Conservation (phyloP, 2,113 vertebrate genomes). For the Xenopus borealis region DNA sequence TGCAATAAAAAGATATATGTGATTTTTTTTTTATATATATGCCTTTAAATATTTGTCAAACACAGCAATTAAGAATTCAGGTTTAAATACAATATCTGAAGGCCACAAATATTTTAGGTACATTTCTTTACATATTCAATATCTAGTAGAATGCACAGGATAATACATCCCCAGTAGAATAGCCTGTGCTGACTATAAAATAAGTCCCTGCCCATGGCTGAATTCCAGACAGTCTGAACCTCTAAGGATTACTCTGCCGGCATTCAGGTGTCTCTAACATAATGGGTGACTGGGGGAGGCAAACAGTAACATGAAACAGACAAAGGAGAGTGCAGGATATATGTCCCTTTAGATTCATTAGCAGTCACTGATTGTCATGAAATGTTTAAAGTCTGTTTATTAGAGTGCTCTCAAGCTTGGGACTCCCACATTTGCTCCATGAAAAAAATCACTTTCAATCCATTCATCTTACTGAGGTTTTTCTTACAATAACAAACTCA, state of each 20-base stretch:
- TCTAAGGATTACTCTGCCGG: conserved; percentile 33
- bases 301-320: conserved; percentile 37
- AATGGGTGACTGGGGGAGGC: conserved; percentile 35
- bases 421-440: neutral
- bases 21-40: too few relatives aligned
- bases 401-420: neutral
- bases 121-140: too few relatives aligned
- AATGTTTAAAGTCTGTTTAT: neutral
- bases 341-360: neutral
- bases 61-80: too few relatives aligned
- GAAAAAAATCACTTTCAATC: neutral
- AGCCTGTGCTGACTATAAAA: neutral
- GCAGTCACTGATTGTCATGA: neutral
- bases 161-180: too few relatives aligned
- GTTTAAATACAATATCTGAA: too few relatives aligned
- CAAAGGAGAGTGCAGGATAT: conserved; percentile 22
- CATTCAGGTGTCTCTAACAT: conserved; percentile 43
- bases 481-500: neutral
- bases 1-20: too few relatives aligned
- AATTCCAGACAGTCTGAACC: conserved; percentile 45
- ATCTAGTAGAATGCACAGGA: too few relatives aligned
- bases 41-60: too few relatives aligned
- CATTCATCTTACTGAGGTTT: too few relatives aligned
- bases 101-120: too few relatives aligned
- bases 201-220: conserved; percentile 32